phyloP scores from a whole-genome alignment of 1,140 invertebrate genomes.

The Macrotrachela quadricornifera region DNA sequence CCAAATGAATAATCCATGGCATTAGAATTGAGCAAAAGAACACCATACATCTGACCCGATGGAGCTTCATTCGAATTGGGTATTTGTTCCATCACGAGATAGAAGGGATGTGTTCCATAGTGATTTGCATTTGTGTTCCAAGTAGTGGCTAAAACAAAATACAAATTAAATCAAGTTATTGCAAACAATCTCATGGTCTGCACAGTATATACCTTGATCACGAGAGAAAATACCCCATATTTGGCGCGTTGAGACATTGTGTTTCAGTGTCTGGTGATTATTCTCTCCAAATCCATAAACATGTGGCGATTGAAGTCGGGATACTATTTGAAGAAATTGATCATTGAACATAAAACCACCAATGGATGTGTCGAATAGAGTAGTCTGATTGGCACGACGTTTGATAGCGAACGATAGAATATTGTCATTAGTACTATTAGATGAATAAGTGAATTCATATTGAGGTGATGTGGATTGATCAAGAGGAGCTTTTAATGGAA shows the following conservation, averaged over 20 bases:
- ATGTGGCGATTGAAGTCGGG: conserved; percentile 9
- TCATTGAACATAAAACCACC: conserved; percentile 8
- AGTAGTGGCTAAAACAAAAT: too few relatives aligned
- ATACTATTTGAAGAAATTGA: conserved; percentile 10
- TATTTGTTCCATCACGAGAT: conserved; percentile 3
- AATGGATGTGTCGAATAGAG: conserved; percentile 9
- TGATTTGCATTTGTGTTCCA: conserved; percentile 2
- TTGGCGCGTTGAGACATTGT: conserved; percentile 20
- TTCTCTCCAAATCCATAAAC: conserved; percentile 31
- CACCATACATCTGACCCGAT: conserved; percentile 11
- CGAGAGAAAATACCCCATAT: conserved; percentile 20
- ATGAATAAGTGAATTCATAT: too few relatives aligned
- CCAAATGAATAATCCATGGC: conserved; percentile 16
- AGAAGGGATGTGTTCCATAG: conserved; percentile 9
- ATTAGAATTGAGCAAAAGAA: conserved; percentile 24
- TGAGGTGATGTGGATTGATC: too few relatives aligned
- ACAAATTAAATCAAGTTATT: too few relatives aligned
- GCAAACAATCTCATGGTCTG: too few relatives aligned
- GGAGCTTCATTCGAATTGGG: too few relatives aligned
- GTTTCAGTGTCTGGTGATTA: conserved; percentile 18
- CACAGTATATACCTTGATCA: conserved; percentile 12
- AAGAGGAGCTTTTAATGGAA: too few relatives aligned
- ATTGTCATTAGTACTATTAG: background rate
- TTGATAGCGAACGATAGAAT: background rate
- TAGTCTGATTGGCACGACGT: background rate